Evolutionary conservation across 2,797 vertebrate genomes (phyloP).

Genomic region (Sibirionetta formosa): DNA sequence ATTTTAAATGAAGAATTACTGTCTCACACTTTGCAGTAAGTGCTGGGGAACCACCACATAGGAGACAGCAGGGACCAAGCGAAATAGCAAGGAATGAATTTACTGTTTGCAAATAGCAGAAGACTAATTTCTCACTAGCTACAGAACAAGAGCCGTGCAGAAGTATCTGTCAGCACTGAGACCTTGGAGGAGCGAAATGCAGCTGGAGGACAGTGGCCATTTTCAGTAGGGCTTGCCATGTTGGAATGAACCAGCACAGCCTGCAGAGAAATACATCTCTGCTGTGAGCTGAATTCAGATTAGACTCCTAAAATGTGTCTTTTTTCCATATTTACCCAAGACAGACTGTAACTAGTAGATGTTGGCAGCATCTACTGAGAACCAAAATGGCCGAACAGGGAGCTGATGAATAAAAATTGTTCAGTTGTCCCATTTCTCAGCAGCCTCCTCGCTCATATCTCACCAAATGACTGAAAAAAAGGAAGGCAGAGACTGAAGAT

Average conservation of each 20-base stretch:
- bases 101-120: background rate
- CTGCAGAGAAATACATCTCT: background rate
- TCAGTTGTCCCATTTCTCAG: background rate
- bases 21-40: background rate
- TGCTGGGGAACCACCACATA: background rate
- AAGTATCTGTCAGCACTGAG: rapidly evolving
- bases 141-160: background rate
- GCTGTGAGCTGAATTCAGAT: background rate
- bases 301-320: background rate
- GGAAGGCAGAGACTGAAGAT: background rate
- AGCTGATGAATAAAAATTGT: background rate
- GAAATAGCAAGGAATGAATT: background rate
- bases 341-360: background rate
- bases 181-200: background rate
- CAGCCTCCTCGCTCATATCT: background rate
- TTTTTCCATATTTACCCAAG: background rate
- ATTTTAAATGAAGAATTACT: background rate
- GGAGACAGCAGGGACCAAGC: background rate
- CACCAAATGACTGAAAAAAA: background rate
- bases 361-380: background rate
- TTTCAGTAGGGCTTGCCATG: background rate
- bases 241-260: background rate
- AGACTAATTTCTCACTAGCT: background rate
- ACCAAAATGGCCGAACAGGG: background rate
- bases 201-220: background rate